Conservation (phyloP, 1,140 invertebrate species). For the Lasioglossum albipes region DNA sequence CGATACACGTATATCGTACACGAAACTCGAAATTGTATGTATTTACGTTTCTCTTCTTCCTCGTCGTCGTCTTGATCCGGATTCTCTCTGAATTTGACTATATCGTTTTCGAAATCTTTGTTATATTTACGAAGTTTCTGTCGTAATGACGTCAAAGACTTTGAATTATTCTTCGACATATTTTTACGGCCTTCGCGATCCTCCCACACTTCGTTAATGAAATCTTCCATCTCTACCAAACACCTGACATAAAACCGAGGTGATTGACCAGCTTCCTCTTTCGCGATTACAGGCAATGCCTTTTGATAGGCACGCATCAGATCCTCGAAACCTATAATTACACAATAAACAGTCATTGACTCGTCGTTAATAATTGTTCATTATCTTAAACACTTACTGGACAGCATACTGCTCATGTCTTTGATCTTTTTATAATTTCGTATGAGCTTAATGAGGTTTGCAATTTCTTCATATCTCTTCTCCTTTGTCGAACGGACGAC, state of each 20-base stretch:
- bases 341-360: background rate
- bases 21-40: background rate
- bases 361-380: background rate
- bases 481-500: conserved; percentile 98
- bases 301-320: conserved; percentile 94
- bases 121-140: conserved; percentile 98
- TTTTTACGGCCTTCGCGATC: conserved; percentile 90
- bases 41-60: conserved; percentile 87
- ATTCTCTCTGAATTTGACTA: conserved; percentile 92
- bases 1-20: background rate
- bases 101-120: conserved; percentile 95
- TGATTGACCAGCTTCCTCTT: conserved; percentile 94
- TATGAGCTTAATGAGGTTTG: conserved; percentile 94
- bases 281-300: conserved; percentile 93
- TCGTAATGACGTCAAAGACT: conserved; percentile 94
- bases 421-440: conserved; percentile 98
- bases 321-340: conserved; percentile 91
- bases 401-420: conserved; percentile 96
- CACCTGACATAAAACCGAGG: conserved; percentile 95
- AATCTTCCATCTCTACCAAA: conserved; percentile 96
- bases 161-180: conserved; percentile 94
- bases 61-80: conserved; percentile 94
- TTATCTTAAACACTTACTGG: conserved; percentile 82
- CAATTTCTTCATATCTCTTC: conserved; percentile 97
- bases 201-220: conserved; percentile 94